These are phyloP conservation scores for Myocastor coypus DNA, from an alignment of 2,113 vertebrate species.

Conservation along the genomic window DNA sequence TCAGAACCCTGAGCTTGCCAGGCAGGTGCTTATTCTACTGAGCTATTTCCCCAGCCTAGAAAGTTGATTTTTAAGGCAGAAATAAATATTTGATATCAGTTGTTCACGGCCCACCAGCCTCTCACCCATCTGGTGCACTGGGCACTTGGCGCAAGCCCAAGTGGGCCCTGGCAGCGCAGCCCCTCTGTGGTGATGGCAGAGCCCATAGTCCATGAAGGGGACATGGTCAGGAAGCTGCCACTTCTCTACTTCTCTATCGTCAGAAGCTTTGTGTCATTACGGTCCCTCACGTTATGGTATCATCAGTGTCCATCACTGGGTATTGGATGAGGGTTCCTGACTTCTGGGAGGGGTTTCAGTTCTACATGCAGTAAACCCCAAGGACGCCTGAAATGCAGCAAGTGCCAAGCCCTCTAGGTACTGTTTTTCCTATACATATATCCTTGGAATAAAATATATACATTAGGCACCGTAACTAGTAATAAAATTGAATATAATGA, in stretches of 20 bases:
- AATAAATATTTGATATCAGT: not conserved
- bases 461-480: not conserved
- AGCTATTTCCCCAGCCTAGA: too few species aligned
- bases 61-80: constrained; percentile 40
- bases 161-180: not conserved
- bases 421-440: not conserved
- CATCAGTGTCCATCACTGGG: not conserved
- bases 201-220: not conserved
- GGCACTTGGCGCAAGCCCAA: not conserved
- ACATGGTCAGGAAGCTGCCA: too few species aligned
- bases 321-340: constrained; percentile 9
- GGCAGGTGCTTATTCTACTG: too few species aligned
- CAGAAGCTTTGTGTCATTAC: not conserved
- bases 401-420: not conserved
- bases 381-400: not conserved
- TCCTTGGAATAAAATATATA: not conserved
- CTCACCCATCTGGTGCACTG: not conserved
- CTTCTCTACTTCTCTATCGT: not conserved
- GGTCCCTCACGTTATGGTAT: not conserved
- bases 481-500: not conserved
- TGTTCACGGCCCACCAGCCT: not conserved
- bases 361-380: not conserved
- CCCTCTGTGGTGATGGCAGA: not conserved
- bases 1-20: too few species aligned
- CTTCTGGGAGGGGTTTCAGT: not conserved